These are phyloP conservation scores for Hirtodrosophila histrioides DNA, from an alignment of 2,888 invertebrate genomes.

Conservation along the genomic window DNA sequence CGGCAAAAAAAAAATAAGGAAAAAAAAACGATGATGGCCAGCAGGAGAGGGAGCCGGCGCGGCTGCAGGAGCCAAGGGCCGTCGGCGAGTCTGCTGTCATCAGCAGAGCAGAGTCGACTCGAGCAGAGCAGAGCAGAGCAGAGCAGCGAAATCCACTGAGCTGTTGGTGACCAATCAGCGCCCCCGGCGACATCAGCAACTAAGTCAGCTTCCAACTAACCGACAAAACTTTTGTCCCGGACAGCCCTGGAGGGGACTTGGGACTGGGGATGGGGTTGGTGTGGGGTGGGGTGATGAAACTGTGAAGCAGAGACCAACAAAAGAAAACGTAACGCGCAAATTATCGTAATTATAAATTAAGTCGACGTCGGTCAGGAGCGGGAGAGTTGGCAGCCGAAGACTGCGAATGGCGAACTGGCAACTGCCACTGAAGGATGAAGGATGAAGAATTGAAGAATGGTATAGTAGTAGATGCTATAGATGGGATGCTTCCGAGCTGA, in stretches of 20 bases:
- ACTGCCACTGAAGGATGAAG: conserved; percentile 4
- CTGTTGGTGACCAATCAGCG: conserved; percentile 55
- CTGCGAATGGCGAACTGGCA: conserved; percentile 39
- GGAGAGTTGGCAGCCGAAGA: conserved; percentile 8
- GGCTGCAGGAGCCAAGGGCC: conserved; percentile 17
- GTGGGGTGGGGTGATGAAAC: conserved; percentile 15
- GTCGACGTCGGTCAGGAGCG: conserved; percentile 69
- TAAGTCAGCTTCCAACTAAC: conserved; percentile 64
- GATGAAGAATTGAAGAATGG: conserved; percentile 2
- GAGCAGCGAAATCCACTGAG: conserved; percentile 16
- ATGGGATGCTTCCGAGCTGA: neutral
- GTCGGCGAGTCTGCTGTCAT: conserved; percentile 34
- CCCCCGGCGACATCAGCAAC: conserved; percentile 41
- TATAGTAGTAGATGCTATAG: no score
- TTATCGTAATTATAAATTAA: conserved; percentile 79
- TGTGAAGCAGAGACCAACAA: conserved; percentile 52
- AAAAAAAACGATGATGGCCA: conserved; percentile 19
- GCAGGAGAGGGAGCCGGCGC: conserved; percentile 3
- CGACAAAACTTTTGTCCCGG: conserved; percentile 57
- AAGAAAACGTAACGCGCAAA: conserved; percentile 80
- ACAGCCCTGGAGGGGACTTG: neutral
- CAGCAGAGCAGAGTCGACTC: conserved; percentile 25
- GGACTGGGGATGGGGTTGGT: neutral
- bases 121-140: conserved; percentile 14
- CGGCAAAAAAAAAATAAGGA: conserved; percentile 35